Evolutionary conservation across 2,888 invertebrate species (phyloP).

Genomic region (Ochropleura plecta): DNA sequence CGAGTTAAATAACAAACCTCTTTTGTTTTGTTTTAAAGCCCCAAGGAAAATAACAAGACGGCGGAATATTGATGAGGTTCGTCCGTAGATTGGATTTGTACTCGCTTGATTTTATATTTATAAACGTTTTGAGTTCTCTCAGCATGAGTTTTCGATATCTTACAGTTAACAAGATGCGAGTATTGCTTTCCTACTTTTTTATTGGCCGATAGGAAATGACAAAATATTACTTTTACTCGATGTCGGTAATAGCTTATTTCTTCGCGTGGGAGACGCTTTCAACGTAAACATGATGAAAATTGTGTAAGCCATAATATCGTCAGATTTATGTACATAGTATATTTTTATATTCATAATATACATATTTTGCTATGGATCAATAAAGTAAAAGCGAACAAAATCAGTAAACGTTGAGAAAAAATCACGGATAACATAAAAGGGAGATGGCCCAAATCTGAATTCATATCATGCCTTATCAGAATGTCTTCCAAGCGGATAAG

Average conservation of each 20-base stretch:
- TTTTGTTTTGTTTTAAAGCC: conserved; percentile 85
- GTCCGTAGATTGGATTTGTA: conserved; percentile 75
- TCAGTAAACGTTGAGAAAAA: conserved; percentile 68
- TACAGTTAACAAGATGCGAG: conserved; percentile 62
- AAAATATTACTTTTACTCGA: conserved; percentile 65
- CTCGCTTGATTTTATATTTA: conserved; percentile 75
- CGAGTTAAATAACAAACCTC: conserved; percentile 88
- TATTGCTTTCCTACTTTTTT: conserved; percentile 61
- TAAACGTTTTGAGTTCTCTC: conserved; percentile 72
- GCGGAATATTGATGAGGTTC: conserved; percentile 85
- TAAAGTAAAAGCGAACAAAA: conserved; percentile 65
- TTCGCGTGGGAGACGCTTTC: conserved; percentile 60
- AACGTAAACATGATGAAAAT: conserved; percentile 65
- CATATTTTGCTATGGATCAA: conserved; percentile 65
- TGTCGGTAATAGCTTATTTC: conserved; percentile 64
- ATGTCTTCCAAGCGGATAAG: conserved; percentile 77
- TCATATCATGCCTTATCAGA: conserved; percentile 80
- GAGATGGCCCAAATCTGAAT: conserved; percentile 77
- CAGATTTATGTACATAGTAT: conserved; percentile 62
- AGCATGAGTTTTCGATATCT: conserved; percentile 65
- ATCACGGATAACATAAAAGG: conserved; percentile 75
- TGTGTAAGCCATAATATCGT: conserved; percentile 60
- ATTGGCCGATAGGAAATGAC: conserved; percentile 66
- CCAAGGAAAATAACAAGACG: conserved; percentile 83
- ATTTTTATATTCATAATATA: conserved; percentile 67